Conservation (phyloP, 2,113 vertebrate genomes). For the Shinisaurus crocodilurus region DNA sequence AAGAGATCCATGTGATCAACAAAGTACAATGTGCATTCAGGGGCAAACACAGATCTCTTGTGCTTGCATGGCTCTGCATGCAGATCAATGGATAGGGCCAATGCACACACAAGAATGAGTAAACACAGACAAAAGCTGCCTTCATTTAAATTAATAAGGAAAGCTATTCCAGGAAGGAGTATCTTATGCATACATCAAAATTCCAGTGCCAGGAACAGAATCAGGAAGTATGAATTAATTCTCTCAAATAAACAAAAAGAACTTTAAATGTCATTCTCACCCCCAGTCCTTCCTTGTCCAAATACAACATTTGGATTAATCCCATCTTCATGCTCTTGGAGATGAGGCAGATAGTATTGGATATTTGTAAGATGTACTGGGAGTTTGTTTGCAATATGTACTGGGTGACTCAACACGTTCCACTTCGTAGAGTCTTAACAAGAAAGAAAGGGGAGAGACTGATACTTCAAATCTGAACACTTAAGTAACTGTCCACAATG, state of each 20-base stretch:
- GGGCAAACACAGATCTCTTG: background rate
- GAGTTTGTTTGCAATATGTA: slow-evolving; percentile 4
- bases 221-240: background rate
- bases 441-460: slow-evolving; percentile 1
- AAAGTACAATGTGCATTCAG: background rate
- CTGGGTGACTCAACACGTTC: slow-evolving; percentile 15
- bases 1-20: background rate
- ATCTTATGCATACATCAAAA: background rate
- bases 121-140: background rate
- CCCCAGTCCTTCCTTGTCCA: slow-evolving; percentile 80
- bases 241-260: background rate
- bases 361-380: slow-evolving; percentile 66
- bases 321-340: slow-evolving; percentile 71
- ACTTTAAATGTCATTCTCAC: slow-evolving; percentile 69
- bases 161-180: background rate
- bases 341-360: slow-evolving; percentile 83
- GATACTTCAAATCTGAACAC: background rate
- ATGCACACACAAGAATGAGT: background rate
- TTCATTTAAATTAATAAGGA: background rate
- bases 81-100: background rate
- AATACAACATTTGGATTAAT: slow-evolving; percentile 80
- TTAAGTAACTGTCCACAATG: background rate
- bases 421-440: slow-evolving; percentile 65
- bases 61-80: background rate
- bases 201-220: background rate